These are phyloP conservation scores for Drosophila pachea DNA, from an alignment of 1,140 invertebrate genomes.

Conservation along the genomic window DNA sequence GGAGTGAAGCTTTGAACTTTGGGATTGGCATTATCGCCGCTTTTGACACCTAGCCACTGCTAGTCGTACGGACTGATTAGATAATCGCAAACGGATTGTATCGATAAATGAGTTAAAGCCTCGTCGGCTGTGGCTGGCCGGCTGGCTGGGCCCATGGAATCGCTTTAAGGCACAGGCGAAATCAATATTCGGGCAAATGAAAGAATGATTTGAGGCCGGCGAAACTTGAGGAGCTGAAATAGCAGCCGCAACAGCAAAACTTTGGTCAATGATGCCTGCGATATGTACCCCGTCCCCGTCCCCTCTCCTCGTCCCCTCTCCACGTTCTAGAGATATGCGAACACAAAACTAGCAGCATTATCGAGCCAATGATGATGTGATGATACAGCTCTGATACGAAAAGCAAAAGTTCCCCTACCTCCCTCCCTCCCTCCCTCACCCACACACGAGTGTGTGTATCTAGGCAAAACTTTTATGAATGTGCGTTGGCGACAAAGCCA, in stretches of 20 bases:
- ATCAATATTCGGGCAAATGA: slow-evolving; percentile 61
- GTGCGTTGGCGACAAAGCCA: slow-evolving; percentile 61
- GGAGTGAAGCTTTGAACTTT: slow-evolving; percentile 30
- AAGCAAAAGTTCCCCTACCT: slow-evolving; percentile 76
- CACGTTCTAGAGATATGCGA: slow-evolving; percentile 61
- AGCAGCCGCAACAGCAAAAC: slow-evolving; percentile 20
- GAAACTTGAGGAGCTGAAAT: slow-evolving; percentile 35
- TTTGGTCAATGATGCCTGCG: slow-evolving; percentile 2
- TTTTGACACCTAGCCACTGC: slow-evolving; percentile 47
- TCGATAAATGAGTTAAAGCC: slow-evolving; percentile 2
- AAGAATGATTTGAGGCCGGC: slow-evolving; percentile 50
- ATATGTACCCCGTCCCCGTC: neutral
- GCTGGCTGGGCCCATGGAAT: too few relatives aligned
- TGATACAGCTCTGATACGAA: slow-evolving; percentile 69
- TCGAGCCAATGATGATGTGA: slow-evolving; percentile 75
- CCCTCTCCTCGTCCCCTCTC: neutral
- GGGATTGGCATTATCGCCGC: slow-evolving; percentile 12
- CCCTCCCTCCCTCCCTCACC: slow-evolving; percentile 12
- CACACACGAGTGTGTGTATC: neutral
- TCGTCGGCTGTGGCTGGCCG: too few relatives aligned
- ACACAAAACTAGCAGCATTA: slow-evolving; percentile 72
- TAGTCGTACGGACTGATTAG: neutral
- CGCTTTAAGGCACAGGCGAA: slow-evolving; percentile 17
- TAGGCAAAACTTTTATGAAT: slow-evolving; percentile 55
- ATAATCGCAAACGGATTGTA: neutral